Evolutionary conservation across 2,113 vertebrate genomes (phyloP), one percentile per base, ranked within the genome.

Genomic region (Toxotes chatareus): DNA sequence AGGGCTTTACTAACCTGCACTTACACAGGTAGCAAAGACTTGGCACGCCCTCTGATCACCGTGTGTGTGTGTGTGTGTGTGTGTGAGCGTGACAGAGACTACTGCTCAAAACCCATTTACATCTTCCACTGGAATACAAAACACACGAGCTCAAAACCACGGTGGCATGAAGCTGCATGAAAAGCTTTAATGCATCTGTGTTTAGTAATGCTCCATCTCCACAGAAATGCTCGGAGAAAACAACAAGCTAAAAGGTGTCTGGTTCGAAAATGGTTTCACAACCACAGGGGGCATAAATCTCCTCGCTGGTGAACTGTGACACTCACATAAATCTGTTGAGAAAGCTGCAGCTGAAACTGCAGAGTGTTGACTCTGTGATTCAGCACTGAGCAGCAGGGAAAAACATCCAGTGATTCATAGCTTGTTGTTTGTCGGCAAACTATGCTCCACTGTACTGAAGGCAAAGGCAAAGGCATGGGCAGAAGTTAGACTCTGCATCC

Each of bases 321-420:
- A 67, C 51, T 84, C 53, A 46, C 78, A 79, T 84, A 63, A 71
- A 81, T 77, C 74, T 64, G 61, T 46, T 80, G 31, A 59, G 79
- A 89, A 80, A 76, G 79, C 79, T 82, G 46, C 51, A 70, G 75
- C 76, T 77, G 63, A 82, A 61, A 42, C 62, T 62, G 85, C 80
- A 74, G 36, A 74, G 36, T 57, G 80, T 74, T 74, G 73, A 62
- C 78, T 62, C 53, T 67, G 9, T 86, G 86, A 86, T 69, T 84
- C 76, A 79, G 69, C 68, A 53, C 36, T 38, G 47, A 82, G 76
- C 23, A 14, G 76, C 2, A 40, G 76, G 73, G 46, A 16, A 82
- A 86, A 78, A 72, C 68, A 88, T 42, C 42, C 84, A 59, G 44
- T 79, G 81, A 86, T 73, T 83, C 84, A 80, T 19, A 32, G 53